These are phyloP conservation scores for Ladona fulva DNA, from an alignment of 1,140 invertebrate species.

Conservation along the genomic window DNA sequence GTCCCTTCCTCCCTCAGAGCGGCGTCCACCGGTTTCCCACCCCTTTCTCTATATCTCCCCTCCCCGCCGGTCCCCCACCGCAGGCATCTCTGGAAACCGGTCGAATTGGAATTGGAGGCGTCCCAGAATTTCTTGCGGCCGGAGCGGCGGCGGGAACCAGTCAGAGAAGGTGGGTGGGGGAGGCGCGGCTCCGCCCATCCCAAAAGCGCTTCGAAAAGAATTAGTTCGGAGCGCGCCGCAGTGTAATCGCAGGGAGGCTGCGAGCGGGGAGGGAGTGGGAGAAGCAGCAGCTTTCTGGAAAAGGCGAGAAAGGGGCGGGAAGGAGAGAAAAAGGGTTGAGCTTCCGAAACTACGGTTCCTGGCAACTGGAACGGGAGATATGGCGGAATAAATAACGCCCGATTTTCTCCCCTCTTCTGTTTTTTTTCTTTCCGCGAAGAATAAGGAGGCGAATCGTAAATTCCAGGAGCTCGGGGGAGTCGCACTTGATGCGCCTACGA, in stretches of 20 bases:
- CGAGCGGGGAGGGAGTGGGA: not conserved
- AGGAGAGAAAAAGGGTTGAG: no score
- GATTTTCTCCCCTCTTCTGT: no score
- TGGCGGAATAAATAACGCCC: no score
- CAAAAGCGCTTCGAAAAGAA: not conserved
- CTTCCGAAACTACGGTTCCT: no score
- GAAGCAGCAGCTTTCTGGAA: not conserved
- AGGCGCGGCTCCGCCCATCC: not conserved
- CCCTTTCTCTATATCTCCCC: not conserved
- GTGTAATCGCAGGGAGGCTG: not conserved
- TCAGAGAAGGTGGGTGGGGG: not conserved
- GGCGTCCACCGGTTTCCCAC: not conserved
- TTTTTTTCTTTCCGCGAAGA: no score
- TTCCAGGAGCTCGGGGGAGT: no score
- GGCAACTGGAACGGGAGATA: no score
- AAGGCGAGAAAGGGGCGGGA: no score
- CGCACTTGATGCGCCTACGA: no score
- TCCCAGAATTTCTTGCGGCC: slow-evolving; percentile 7
- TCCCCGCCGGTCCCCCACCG: not conserved
- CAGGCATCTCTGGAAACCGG: not conserved
- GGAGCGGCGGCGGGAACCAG: not conserved
- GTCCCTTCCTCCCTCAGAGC: not conserved
- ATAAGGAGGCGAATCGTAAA: no score
- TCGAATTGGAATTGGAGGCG: slow-evolving; percentile 3
- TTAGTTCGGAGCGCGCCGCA: not conserved